phyloP scores from a whole-genome alignment of 2,797 vertebrate species.

The Clarias platycephalus region DNA sequence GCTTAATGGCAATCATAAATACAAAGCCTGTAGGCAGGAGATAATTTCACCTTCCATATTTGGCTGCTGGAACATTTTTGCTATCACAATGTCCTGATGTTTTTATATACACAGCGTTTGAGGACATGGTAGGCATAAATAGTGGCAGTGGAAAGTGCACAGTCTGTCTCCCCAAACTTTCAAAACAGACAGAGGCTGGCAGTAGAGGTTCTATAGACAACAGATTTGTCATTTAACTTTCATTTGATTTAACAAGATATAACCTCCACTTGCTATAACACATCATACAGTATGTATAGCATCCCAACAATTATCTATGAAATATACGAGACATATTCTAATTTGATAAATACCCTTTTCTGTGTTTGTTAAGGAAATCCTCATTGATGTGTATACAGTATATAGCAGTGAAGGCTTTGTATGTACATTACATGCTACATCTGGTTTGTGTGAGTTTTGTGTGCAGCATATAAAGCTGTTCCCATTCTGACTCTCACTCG shows the following conservation, averaged over 20 bases:
- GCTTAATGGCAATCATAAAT: conserved; percentile 8
- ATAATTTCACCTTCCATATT: neutral
- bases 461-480: conserved; percentile 11
- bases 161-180: neutral
- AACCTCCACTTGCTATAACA: neutral
- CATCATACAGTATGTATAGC: neutral
- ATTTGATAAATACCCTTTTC: neutral
- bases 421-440: neutral
- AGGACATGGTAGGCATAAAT: neutral
- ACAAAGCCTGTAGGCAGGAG: conserved; percentile 2
- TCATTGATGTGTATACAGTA: neutral
- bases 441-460: conserved; percentile 17
- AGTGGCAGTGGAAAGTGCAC: neutral
- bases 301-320: neutral
- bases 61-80: neutral
- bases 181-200: neutral
- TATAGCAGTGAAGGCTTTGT: conserved; percentile 17
- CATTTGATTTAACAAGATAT: neutral
- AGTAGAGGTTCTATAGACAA: neutral
- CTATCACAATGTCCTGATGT: neutral
- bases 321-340: conserved; percentile 6
- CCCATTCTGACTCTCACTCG: conserved; percentile 22
- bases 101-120: conserved; percentile 5
- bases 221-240: neutral
- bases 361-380: conserved; percentile 12